Evolutionary conservation across 2,888 invertebrate species (phyloP).

Genomic region (Diadegma fenestrale): DNA sequence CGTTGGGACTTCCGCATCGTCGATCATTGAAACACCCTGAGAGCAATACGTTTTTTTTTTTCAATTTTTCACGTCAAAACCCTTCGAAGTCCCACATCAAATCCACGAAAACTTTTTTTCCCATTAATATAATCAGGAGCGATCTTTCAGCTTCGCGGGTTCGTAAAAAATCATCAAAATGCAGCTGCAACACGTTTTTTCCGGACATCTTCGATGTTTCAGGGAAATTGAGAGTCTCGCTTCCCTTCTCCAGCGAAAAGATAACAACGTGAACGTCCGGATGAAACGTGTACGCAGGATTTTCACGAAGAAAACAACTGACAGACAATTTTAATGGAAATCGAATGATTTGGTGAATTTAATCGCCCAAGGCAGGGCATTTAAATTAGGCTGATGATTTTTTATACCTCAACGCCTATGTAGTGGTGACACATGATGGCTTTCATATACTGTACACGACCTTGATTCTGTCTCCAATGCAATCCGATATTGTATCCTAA

Average conservation of each 20-base stretch:
- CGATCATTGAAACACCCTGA: constrained; percentile 86
- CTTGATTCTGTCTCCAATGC: constrained; percentile 79
- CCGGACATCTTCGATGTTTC: too few relatives aligned
- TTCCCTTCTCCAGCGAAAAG: too few relatives aligned
- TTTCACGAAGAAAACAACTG: too few relatives aligned
- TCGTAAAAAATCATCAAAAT: too few relatives aligned
- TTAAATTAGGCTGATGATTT: not conserved
- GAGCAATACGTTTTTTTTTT: constrained; percentile 33
- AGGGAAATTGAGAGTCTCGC: too few relatives aligned
- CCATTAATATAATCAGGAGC: too few relatives aligned
- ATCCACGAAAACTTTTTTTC: not conserved
- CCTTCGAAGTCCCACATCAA: not conserved
- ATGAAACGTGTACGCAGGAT: too few relatives aligned
- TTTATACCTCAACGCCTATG: constrained; percentile 85
- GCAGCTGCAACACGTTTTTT: too few relatives aligned
- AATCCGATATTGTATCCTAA: constrained; percentile 84
- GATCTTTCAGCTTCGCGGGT: too few relatives aligned
- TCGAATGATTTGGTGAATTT: not conserved
- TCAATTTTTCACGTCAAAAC: not conserved
- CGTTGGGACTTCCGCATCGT: constrained; percentile 86
- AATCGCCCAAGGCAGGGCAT: not conserved
- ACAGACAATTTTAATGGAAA: not conserved
- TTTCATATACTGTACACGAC: constrained; percentile 84
- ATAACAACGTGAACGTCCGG: too few relatives aligned
- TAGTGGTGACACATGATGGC: constrained; percentile 85